Evolutionary conservation across 2,113 vertebrate genomes (phyloP).

Genomic region (Alouatta palliata): DNA sequence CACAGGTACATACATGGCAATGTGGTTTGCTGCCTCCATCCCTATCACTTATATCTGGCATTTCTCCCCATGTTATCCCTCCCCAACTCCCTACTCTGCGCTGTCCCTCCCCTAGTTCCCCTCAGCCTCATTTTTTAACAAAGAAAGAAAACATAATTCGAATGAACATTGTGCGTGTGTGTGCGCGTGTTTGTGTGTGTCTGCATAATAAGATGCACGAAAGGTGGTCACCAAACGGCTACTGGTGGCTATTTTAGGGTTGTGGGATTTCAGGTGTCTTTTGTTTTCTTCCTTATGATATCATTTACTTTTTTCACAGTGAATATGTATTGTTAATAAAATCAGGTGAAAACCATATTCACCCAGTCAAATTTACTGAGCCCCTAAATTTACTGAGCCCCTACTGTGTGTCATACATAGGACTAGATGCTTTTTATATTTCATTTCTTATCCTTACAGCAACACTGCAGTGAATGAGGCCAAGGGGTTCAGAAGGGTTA

Average conservation of each 20-base stretch:
- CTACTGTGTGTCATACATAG: background rate
- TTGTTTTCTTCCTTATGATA: background rate
- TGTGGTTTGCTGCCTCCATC: no score
- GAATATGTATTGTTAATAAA: background rate
- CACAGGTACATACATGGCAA: no score
- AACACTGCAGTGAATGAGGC: background rate
- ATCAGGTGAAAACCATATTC: background rate
- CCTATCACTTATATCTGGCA: no score
- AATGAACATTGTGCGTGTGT: background rate
- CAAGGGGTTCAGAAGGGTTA: background rate
- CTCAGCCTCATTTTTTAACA: background rate
- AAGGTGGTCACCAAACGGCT: background rate
- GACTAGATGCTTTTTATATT: background rate
- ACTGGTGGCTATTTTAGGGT: background rate
- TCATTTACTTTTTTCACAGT: background rate
- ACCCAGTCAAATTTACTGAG: background rate
- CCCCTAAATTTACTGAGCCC: background rate
- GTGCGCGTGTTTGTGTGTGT: fast-evolving
- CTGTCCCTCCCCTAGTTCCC: no score
- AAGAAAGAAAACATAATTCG: background rate
- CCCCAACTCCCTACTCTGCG: no score
- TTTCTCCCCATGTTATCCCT: no score
- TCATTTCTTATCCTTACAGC: background rate
- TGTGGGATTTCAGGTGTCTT: background rate
- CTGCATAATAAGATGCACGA: background rate